Evolutionary conservation across 2,797 vertebrate genomes (phyloP), one percentile per base, ranked within the genome.

Genomic region (Semotilus atromaculatus): DNA sequence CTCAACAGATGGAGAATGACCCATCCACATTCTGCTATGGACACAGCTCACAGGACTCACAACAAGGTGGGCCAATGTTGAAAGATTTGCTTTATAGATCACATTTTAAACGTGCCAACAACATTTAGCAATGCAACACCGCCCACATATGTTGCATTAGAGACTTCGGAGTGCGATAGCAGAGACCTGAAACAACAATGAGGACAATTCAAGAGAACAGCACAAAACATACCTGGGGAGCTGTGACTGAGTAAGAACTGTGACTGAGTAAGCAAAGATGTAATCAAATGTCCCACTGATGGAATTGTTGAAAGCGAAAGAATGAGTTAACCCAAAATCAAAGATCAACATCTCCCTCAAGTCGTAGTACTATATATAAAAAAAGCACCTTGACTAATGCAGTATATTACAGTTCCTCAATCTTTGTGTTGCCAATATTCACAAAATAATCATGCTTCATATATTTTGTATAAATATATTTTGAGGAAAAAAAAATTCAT

Each of bases 51-150:
- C 76, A 71, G 45, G 79, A 36, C 79, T 70, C 53, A 31, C 51
- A 77, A 82, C 51, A 51, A 71, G 53, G 38, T 45, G 38, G 71
- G 38, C 40, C 55, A 53, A 62, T 51, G 78, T 34, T 34, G 58
- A 58, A 60, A 68, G 75, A 71, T 58, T 26, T 51, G 38, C 45
- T 85, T 81, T 62, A 78, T 55, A 81, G 78, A 78, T 80, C 77
- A 60, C 48, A 75, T 84, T 70, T 71, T 51, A 53, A 66, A 66
- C 13, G 58, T 62, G 58, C 58, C 68, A 79, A 48, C 34, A 83
- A 66, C 31, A 62, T 71, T 86, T 77, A 86, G 51, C 51, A 19
- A 60, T 31, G 40, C 80, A 82, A 83, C 68, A 43, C 67, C 55
- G 58, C 45, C n/a, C 75, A 83, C 70, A 53, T 74, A 73, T 40